Conservation (phyloP, 2,797 vertebrate species). For the Cygnus olor region DNA sequence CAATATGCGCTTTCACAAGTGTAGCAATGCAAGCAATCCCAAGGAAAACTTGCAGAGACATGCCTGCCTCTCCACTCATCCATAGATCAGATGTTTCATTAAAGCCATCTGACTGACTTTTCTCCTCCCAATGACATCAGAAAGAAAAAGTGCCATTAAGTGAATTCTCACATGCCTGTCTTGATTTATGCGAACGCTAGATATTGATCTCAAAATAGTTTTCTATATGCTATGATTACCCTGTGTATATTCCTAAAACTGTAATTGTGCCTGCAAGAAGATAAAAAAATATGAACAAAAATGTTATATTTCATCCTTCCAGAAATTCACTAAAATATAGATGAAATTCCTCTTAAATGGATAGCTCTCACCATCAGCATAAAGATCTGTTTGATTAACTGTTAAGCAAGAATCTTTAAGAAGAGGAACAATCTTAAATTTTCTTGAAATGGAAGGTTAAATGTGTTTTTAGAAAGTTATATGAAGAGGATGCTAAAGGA, state of each 20-base stretch:
- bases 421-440: not conserved
- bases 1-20: not conserved
- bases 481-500: not conserved
- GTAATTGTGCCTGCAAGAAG: conserved; percentile 5
- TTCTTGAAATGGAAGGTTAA: conserved; percentile 29
- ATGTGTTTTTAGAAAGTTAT: not conserved
- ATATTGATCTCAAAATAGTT: not conserved
- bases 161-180: not conserved
- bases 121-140: not conserved
- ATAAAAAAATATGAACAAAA: conserved; percentile 27
- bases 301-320: conserved; percentile 20
- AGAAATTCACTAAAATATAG: conserved; percentile 60
- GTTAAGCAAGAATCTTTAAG: conserved; percentile 15
- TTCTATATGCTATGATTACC: not conserved
- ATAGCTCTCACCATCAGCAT: conserved; percentile 18
- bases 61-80: not conserved
- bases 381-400: conserved; percentile 32
- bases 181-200: not conserved
- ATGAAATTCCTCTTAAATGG: conserved; percentile 26
- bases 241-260: not conserved
- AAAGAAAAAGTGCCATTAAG: not conserved
- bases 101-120: not conserved
- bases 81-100: not conserved
- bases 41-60: not conserved
- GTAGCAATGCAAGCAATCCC: not conserved